Base-by-base conservation (phyloP, 2,797 vertebrate genomes). In the Sebastes taczanowskii region DNA sequence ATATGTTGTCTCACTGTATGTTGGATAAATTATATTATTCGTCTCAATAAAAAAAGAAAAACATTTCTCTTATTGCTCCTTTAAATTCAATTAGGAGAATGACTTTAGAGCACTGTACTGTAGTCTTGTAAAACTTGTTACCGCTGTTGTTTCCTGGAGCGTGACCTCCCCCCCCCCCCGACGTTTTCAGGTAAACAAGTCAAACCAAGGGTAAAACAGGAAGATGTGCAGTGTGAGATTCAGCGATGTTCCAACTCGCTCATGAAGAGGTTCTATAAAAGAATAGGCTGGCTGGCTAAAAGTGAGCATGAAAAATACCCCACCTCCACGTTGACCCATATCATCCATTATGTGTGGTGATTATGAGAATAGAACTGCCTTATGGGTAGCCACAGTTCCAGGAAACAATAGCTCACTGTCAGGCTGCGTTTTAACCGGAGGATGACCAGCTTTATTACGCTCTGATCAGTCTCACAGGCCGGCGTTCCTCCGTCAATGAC, bases 261-360 rank as follows among this genome's bases (percentile, higher is more conserved):
- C 87, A 79, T 83, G 86, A 80, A 81, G 92, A 90, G 87, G 80
- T 94, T 89, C 91, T 93, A 92, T 93, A 94, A 94, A 95, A 95
- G 94, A 96, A 96, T 94, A 94, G 95, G 94, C 91, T 89, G 89
- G 92, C 91, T 91, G 91, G 94, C 89, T 95, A 88, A 95, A 95
- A 95, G 91, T 96, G 95, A 96, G 94, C 93, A 96, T 96, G 95
- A 96, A 96, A 95, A 96, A 96, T 96, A 93, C 91, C 90, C 94
- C 95, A 95, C 94, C 94, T 95, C 94, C 91, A 92, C 75, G 83
- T 78, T 96, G 96, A 96, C 95, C 95, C 95, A 95, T 81, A 96
- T 96, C 95, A 95, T 96, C 95, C 95, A 96, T 96, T 96, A 96
- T 95, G 92, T 95, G 91, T 79, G 91, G 94, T 94, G 95, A 95